phyloP scores from a whole-genome alignment of 2,113 vertebrate species.

The Aegithalos caudatus region DNA sequence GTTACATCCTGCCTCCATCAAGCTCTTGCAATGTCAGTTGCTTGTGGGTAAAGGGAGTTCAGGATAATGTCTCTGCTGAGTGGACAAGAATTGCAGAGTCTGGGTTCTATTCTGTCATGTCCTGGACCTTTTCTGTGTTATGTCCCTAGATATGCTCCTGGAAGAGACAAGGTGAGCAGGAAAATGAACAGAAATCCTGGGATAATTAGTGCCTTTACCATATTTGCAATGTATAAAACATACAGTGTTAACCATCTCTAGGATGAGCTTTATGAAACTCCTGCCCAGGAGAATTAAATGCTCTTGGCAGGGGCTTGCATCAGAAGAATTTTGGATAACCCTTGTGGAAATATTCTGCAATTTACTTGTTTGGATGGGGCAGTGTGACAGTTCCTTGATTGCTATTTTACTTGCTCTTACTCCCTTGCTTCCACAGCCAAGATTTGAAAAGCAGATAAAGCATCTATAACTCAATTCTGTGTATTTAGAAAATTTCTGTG shows the following conservation, averaged over 20 bases:
- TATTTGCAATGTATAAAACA: not conserved
- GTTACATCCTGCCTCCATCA: not conserved
- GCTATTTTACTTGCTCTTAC: not conserved
- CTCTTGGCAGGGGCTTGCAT: not conserved
- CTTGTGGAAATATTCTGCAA: not conserved
- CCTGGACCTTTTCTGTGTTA: not conserved
- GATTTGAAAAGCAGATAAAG: not conserved
- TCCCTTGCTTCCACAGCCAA: not conserved
- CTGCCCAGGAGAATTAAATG: not conserved
- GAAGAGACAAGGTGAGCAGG: not conserved
- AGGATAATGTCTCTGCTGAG: not conserved
- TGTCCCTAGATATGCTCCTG: not conserved
- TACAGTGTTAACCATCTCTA: not conserved
- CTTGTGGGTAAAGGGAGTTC: not conserved
- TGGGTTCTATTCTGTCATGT: not conserved
- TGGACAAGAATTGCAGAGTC: not conserved
- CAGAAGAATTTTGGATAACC: not conserved
- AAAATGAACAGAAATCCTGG: not conserved
- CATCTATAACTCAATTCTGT: not conserved
- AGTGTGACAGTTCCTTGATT: not conserved
- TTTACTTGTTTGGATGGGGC: not conserved
- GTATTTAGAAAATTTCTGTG: not conserved
- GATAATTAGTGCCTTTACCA: not conserved
- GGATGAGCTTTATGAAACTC: not conserved
- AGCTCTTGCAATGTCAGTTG: not conserved